Conservation (phyloP, 1,140 invertebrate species). For the Hestina assimilis region DNA sequence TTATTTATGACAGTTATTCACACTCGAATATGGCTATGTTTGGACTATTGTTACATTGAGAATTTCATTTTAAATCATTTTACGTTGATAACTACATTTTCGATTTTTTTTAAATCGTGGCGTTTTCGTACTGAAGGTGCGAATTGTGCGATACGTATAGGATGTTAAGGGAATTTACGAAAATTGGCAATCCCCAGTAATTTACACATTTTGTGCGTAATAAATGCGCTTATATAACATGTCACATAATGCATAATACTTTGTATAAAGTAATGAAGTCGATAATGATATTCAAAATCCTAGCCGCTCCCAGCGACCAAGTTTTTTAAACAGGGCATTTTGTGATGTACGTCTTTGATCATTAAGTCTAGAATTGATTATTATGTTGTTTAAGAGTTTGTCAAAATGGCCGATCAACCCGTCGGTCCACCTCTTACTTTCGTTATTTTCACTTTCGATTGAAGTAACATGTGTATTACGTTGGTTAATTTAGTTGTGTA, state of each 20-base stretch:
- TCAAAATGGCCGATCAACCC: conserved; percentile 51
- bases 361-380: not conserved
- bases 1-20: too few species aligned
- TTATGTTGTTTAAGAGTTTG: conserved; percentile 27
- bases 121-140: too few species aligned
- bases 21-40: too few species aligned
- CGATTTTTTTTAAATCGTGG: too few species aligned
- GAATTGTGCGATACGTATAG: too few species aligned
- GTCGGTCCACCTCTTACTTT: conserved; percentile 68
- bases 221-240: conserved; percentile 23
- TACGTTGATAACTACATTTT: too few species aligned
- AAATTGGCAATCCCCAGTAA: not conserved
- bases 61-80: too few species aligned
- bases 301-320: conserved; percentile 8
- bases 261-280: conserved; percentile 19
- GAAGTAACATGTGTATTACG: conserved; percentile 45
- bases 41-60: too few species aligned
- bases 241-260: conserved; percentile 19
- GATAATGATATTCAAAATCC: conserved; percentile 29
- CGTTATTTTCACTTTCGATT: conserved; percentile 71
- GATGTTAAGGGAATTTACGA: too few species aligned
- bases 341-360: not conserved
- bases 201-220: conserved; percentile 11
- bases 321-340: not conserved
- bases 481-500: conserved; percentile 41